Conservation (phyloP, 2,113 vertebrate species). For the Sinocyclocheilus maitianheensis region DNA sequence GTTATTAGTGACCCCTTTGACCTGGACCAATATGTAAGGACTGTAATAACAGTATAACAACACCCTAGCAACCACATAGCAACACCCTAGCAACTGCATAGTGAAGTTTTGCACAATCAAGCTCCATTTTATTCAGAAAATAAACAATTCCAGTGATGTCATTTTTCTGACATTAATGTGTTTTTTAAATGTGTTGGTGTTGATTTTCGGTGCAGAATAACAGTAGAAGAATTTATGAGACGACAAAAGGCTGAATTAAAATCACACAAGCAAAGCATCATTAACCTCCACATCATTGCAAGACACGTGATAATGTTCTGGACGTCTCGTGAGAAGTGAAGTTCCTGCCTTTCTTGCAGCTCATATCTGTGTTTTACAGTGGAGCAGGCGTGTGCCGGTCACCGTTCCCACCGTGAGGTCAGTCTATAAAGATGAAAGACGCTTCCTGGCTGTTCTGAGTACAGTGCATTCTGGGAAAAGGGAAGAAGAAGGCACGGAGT, state of each 20-base stretch:
- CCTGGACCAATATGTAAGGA: too few species aligned
- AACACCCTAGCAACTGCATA: too few species aligned
- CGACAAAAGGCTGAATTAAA: not conserved
- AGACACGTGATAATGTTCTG: not conserved
- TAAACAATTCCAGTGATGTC: too few species aligned
- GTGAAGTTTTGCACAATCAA: too few species aligned
- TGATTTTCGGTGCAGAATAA: not conserved
- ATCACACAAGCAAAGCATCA: not conserved
- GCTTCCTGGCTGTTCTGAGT: constrained; percentile 38
- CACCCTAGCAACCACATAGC: too few species aligned
- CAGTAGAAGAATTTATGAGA: not conserved
- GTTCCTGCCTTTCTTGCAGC: not conserved
- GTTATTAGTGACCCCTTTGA: too few species aligned
- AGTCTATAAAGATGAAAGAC: constrained; percentile 29
- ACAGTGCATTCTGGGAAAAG: constrained; percentile 38
- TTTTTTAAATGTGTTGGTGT: too few species aligned
- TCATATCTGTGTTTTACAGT: not conserved
- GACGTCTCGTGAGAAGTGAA: not conserved
- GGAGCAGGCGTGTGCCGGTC: not conserved
- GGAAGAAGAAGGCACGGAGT: not conserved
- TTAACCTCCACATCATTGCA: not conserved
- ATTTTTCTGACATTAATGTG: too few species aligned
- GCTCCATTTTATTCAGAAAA: too few species aligned
- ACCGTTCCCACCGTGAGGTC: not conserved
- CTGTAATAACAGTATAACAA: too few species aligned